Percentiles rank a stretch among this genome's conserved stretches.
These are phyloP conservation scores for Ephialtes manifestator DNA, from an alignment of 2,888 invertebrate genomes.

Conservation along the genomic window DNA sequence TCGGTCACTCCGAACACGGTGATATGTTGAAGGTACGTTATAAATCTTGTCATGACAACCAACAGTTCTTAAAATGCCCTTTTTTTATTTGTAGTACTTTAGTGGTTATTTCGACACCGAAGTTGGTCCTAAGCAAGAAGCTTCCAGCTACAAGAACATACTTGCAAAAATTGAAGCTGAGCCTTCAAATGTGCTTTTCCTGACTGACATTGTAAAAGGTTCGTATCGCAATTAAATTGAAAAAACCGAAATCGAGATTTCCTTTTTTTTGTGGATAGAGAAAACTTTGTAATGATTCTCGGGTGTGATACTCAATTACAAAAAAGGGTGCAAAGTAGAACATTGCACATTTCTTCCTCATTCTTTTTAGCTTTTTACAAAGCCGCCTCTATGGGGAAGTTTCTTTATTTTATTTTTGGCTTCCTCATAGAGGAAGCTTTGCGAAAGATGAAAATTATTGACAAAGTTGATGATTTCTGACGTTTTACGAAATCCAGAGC, in stretches of 20 bases:
- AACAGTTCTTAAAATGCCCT: neutral
- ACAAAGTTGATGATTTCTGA: too few relatives aligned
- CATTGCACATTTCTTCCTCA: too few relatives aligned
- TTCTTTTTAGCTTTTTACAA: too few relatives aligned
- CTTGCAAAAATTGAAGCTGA: conserved; percentile 89
- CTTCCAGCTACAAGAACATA: conserved; percentile 93
- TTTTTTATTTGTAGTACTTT: conserved; percentile 86
- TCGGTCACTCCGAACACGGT: conserved; percentile 92
- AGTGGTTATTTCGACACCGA: conserved; percentile 95
- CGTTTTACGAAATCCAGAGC: too few relatives aligned
- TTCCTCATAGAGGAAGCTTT: too few relatives aligned
- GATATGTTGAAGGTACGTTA: conserved; percentile 90
- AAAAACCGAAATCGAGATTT: neutral
- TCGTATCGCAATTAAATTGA: conserved; percentile 53
- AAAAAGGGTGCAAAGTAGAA: too few relatives aligned
- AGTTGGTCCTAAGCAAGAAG: conserved; percentile 93
- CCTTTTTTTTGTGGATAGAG: neutral
- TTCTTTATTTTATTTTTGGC: too few relatives aligned
- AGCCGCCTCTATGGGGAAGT: too few relatives aligned
- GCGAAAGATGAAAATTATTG: too few relatives aligned
- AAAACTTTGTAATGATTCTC: conserved; percentile 11
- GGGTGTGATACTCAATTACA: neutral
- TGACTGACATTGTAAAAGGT: conserved; percentile 95
- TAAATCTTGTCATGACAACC: conserved; percentile 1
- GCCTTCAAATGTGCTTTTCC: conserved; percentile 92